Base-by-base conservation (phyloP, 2,113 vertebrate genomes). In the Columbina picui region DNA sequence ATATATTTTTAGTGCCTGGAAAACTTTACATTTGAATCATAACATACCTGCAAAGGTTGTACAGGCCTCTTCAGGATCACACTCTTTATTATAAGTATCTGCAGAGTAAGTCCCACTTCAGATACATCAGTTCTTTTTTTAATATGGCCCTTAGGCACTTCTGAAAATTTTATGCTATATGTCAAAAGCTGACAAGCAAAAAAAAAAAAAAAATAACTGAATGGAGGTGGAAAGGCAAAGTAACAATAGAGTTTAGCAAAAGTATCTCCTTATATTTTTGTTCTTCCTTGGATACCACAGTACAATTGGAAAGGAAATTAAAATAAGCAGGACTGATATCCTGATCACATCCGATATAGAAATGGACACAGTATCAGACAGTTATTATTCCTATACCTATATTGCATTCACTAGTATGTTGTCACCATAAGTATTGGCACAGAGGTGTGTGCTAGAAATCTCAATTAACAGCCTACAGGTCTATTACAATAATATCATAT, bases 101-200 rank as follows among this genome's bases (percentile, higher is more conserved):
- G 25, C 32, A 84, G 64, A 75, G 6, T 45, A 73, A 93, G 36
- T 86, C n/a, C 55, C 45, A 70, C 34, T 90, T 93, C 63, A 92
- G 27, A 73, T 69, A 86, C 41, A 12, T 83, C 43, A 52, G 43
- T 53, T 75, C 2, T 56, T 88, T 67, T 95, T 80, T 73, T 38
- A 61, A 55, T 69, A 74, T 47, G 60, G 45, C 41, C 41, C 47
- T 80, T 53, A 92, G 79, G 83, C 68, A 59, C 27, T 89, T 83
- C 36, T 90, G 76, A 94, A 93, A 92, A 88, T 84, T 92, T 94
- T 41, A 90, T 91, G 36, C 59, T 90, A 7, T 23, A 23, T 53
- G 67, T 79, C 92, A 92, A 77, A 89, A 90, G 30, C 25, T 83
- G 83, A 85, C 70, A 83, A 85, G 30, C 17, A 47, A 59, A 76